Evolutionary conservation across 2,888 invertebrate species (phyloP).

Genomic region (Halocaridina rubra): DNA sequence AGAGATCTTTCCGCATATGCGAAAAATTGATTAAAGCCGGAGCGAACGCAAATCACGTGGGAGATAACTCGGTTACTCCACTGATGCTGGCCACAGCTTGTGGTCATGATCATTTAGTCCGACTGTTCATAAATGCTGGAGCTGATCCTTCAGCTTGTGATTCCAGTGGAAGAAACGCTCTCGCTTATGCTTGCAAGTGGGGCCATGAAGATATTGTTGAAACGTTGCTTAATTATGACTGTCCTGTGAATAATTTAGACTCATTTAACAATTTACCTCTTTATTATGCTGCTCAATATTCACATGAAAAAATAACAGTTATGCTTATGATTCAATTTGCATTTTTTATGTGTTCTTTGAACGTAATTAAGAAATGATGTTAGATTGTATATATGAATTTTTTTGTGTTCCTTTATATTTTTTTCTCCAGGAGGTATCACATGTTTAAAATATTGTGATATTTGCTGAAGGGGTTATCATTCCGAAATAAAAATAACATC

Average conservation of each 20-base stretch:
- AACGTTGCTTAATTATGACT: not conserved
- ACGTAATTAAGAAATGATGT: too few relatives aligned
- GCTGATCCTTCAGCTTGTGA: conserved; percentile 32
- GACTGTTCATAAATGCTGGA: conserved; percentile 34
- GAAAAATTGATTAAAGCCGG: conserved; percentile 26
- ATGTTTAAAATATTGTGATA: too few relatives aligned
- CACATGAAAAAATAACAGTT: conserved; percentile 24
- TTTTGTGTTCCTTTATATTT: too few relatives aligned
- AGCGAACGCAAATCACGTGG: conserved; percentile 8
- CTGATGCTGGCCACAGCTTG: conserved; percentile 58
- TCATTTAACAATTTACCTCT: conserved; percentile 40
- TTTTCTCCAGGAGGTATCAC: too few relatives aligned
- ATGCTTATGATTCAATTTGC: conserved; percentile 51
- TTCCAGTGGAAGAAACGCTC: conserved; percentile 37
- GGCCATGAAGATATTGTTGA: conserved; percentile 43
- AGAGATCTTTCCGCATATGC: not conserved
- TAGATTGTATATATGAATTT: too few relatives aligned
- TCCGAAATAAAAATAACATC: too few relatives aligned
- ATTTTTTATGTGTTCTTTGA: conserved; percentile 30
- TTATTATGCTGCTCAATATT: conserved; percentile 54
- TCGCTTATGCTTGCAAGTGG: conserved; percentile 53
- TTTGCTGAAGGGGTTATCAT: too few relatives aligned
- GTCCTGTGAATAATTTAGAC: conserved; percentile 38
- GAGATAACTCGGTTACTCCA: conserved; percentile 40
- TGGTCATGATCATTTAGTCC: conserved; percentile 28